phyloP scores from a whole-genome alignment of 2,888 invertebrate species.

The Thecocarcelia acutangulata region DNA sequence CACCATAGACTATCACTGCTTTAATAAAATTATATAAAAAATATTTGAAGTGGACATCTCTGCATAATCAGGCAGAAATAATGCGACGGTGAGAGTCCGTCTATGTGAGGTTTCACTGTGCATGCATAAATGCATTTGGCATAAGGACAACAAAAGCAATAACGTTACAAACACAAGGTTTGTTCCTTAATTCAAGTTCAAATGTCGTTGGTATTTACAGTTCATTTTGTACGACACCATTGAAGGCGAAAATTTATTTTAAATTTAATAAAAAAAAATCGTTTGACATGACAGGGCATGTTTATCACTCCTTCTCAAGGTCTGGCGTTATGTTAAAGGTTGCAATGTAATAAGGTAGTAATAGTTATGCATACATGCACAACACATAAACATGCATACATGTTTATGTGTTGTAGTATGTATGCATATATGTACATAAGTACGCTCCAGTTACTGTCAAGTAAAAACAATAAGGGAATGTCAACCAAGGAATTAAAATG shows the following conservation, averaged over 20 bases:
- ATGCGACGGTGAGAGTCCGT: no score
- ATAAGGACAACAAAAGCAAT: neutral
- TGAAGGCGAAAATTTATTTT: slow-evolving; percentile 60
- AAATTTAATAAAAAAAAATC: slow-evolving; percentile 21
- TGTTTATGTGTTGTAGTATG: no score
- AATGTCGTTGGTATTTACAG: slow-evolving; percentile 61
- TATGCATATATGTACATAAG: neutral
- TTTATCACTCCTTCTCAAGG: slow-evolving; percentile 63
- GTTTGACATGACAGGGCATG: neutral
- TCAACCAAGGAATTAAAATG: slow-evolving; percentile 29
- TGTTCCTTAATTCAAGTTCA: slow-evolving; percentile 68
- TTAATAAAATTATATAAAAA: no score
- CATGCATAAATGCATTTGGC: slow-evolving; percentile 36
- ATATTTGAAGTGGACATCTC: no score
- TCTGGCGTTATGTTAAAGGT: slow-evolving; percentile 45
- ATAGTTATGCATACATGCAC: neutral
- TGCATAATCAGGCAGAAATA: no score
- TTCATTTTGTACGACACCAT: slow-evolving; percentile 47
- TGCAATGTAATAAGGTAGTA: slow-evolving; percentile 9
- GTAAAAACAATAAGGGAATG: slow-evolving; percentile 43
- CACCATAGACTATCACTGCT: no score
- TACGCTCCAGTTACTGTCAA: slow-evolving; percentile 5
- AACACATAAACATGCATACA: no score
- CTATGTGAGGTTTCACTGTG: no score
- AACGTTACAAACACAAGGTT: slow-evolving; percentile 13